These are phyloP conservation scores for Bothrops jararaca DNA, from an alignment of 2,113 vertebrate species.

Conservation along the genomic window DNA sequence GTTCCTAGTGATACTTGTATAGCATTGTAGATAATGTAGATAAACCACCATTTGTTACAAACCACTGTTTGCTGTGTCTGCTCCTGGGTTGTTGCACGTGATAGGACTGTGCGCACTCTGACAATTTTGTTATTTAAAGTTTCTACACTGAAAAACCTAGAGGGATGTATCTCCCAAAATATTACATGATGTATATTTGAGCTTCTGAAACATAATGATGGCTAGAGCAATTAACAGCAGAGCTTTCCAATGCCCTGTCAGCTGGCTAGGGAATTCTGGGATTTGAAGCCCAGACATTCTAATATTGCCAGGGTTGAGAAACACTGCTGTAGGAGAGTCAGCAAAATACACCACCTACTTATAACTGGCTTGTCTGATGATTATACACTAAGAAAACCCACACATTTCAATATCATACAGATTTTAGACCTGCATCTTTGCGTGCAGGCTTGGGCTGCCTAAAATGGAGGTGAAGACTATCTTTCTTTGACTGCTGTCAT, in stretches of 20 bases:
- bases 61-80: no score
- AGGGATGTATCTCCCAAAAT: neutral
- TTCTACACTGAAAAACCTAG: no score
- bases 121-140: neutral
- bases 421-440: neutral
- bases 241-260: neutral
- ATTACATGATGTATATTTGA: neutral
- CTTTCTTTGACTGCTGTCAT: constrained; percentile 8
- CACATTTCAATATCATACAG: neutral
- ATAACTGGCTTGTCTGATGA: neutral
- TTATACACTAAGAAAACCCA: neutral
- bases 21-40: no score
- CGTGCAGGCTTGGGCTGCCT: neutral
- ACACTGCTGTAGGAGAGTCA: neutral
- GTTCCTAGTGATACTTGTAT: no score
- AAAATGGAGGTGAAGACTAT: neutral
- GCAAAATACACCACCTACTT: neutral
- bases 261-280: neutral
- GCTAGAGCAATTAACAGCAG: neutral
- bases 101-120: no score
- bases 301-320: neutral
- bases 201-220: neutral
- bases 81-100: no score
- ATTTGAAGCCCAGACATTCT: no score
- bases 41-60: no score